Evolutionary conservation across 1,140 invertebrate species (phyloP).

Genomic region (Drosophila baimaii): DNA sequence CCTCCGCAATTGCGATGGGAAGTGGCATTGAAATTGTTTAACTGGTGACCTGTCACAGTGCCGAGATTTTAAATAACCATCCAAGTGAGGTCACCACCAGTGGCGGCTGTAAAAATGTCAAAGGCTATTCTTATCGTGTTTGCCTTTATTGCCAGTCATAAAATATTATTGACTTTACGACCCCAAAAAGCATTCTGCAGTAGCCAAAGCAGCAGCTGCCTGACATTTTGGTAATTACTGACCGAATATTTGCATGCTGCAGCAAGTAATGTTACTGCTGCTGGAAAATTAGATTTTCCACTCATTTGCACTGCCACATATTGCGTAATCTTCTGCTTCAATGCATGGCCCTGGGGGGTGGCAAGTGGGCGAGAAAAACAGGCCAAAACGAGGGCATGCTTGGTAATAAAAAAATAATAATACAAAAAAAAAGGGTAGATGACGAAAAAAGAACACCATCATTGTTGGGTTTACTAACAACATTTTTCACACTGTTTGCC

Average conservation of each 20-base stretch:
- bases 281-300: slow-evolving; percentile 78
- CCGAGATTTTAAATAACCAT: slow-evolving; percentile 14
- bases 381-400: slow-evolving; percentile 39
- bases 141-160: slow-evolving; percentile 28
- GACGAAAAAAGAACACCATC: slow-evolving; percentile 37
- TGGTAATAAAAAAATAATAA: slow-evolving; percentile 20
- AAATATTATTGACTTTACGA: slow-evolving; percentile 45
- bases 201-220: slow-evolving; percentile 14
- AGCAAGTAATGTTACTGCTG: not conserved
- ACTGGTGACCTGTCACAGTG: slow-evolving; percentile 15
- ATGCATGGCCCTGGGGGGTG: slow-evolving; percentile 56
- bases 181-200: slow-evolving; percentile 17
- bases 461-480: slow-evolving; percentile 48
- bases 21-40: slow-evolving; percentile 30
- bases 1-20: slow-evolving; percentile 31
- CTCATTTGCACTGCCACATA: slow-evolving; percentile 73
- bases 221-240: slow-evolving; percentile 67
- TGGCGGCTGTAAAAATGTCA: slow-evolving; percentile 43
- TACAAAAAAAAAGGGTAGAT: slow-evolving; percentile 23
- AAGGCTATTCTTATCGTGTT: slow-evolving; percentile 33
- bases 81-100: slow-evolving; percentile 20
- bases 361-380: slow-evolving; percentile 14
- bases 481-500: slow-evolving; percentile 48
- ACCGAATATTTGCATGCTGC: slow-evolving; percentile 54
- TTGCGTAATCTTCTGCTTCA: slow-evolving; percentile 77